Evolutionary conservation across 2,113 vertebrate genomes (phyloP), one percentile per base, ranked within the genome.

Genomic region (Engraulis encrasicolus): DNA sequence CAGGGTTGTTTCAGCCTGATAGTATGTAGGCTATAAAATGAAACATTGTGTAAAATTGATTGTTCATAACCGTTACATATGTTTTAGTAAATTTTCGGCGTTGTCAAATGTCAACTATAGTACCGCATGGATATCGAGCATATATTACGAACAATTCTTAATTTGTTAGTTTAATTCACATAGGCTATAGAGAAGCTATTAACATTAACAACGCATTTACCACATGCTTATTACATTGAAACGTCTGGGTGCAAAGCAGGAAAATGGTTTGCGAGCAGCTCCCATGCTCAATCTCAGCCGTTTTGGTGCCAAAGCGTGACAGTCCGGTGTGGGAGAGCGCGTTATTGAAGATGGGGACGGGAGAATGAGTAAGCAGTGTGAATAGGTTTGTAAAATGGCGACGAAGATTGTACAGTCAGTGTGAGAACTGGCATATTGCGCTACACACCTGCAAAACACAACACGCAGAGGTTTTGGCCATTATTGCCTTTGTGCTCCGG

Each of bases 381-480:
- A 94, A 93, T 93, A 94, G 93, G 93, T 92, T 92, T 95, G 93
- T 96, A 96, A 97, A 96, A 97, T 97, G 96, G 96, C 96, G 96
- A 94, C 96, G 85, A 84, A 93, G 91, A 91, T 93, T 94, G 91
- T 90, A 81, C 34, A 80, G 85, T 92, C 90, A 91, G 90, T 90
- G 92, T 94, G 91, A 83, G 89, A 89, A 90, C 88, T 85, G 90
- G 89, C 90, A 88, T 88, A 74, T 74, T 74, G 27, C 66, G 66
- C 23, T 34, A 27, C 66, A 74, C 66, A 74, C 66, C 27, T 74
- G 23, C 61, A 71, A 34, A 23, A 31, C 12, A 34, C 23, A 34
- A 58, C n/a, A n/a, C 23, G 54, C n/a, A 2, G 58, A 66, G 58
- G 27, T 9, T 23, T 31, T 27, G 12, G 66, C 27, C 40, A 45